phyloP scores from a whole-genome alignment of 2,113 vertebrate genomes.

The Apaloderma vittatum region DNA sequence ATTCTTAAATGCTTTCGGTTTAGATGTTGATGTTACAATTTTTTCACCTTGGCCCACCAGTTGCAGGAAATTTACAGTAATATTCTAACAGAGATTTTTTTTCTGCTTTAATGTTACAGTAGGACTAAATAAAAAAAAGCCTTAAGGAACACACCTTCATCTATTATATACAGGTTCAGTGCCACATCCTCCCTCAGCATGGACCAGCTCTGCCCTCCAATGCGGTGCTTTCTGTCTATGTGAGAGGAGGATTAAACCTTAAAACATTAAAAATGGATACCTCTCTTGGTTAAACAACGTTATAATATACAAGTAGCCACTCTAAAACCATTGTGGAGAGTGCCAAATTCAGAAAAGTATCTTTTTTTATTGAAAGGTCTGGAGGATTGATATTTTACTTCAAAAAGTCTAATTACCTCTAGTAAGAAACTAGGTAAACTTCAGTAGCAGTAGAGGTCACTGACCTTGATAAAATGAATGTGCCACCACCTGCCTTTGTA shows the following conservation, averaged over 20 bases:
- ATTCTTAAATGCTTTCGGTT: background rate
- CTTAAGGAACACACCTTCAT: background rate
- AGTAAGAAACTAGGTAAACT: slow-evolving; percentile 26
- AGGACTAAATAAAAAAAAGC: background rate
- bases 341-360: background rate
- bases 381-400: slow-evolving; percentile 14
- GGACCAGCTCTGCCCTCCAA: background rate
- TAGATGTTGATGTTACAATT: background rate
- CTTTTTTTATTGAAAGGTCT: background rate
- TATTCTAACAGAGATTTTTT: background rate
- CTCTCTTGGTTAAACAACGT: background rate
- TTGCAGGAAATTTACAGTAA: background rate
- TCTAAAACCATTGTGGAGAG: background rate
- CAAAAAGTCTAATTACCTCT: slow-evolving; percentile 1
- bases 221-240: background rate
- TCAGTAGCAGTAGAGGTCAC: background rate
- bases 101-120: background rate
- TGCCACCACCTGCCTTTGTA: slow-evolving; percentile 6
- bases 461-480: slow-evolving; percentile 31
- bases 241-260: background rate
- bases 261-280: background rate
- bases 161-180: background rate
- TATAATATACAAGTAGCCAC: background rate
- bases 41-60: background rate
- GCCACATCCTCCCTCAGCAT: background rate